Base-by-base conservation (phyloP, 2,113 vertebrate genomes). In the Ammodytes marinus region DNA sequence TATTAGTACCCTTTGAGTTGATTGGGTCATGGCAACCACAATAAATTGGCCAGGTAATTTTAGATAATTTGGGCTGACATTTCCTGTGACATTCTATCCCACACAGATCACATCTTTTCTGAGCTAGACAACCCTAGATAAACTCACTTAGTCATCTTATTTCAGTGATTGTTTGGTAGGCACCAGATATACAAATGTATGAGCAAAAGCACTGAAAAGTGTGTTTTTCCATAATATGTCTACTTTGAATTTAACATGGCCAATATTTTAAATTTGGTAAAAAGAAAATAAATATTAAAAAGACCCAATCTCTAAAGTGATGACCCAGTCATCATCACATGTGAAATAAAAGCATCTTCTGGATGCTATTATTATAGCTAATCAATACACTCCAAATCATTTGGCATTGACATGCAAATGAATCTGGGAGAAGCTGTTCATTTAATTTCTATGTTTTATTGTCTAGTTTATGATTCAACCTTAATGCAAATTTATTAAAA, bases 321-420 rank as follows among this genome's bases (percentile, higher is more conserved):
- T 43, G 39, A 68, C 47, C 65, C 47, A 74, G 47, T 60, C 46
- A 68, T 61, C 70, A 74, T 53, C 47, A 69, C 43, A 54, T 58
- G 6, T 53, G 65, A 53, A 17, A 43, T 12, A 27, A 64, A 57
- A 57, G 17, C n/a, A 73, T 66, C n/a, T 66, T 59, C 64, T 11
- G 27, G 50, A 71, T 55, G 27, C 8, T 69, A 55, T 66, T 58
- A 47, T 50, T 6, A 35, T 52, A 6, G 8, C 40, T 27, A 8
- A 63, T 35, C 40, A 63, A 27, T 17, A 53, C 47, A 53, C 19
- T 54, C 42, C 55, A 60, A 61, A 47, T 27, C 15, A 55, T 15
- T 67, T 67, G 15, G 17, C 15, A 57, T 47, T 54, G 57, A 4
- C 6, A n/a, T 61, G 49, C 49, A 55, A 63, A 69, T 52, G 8